Conservation (phyloP, 2,113 vertebrate species). For the Podocnemis expansa region DNA sequence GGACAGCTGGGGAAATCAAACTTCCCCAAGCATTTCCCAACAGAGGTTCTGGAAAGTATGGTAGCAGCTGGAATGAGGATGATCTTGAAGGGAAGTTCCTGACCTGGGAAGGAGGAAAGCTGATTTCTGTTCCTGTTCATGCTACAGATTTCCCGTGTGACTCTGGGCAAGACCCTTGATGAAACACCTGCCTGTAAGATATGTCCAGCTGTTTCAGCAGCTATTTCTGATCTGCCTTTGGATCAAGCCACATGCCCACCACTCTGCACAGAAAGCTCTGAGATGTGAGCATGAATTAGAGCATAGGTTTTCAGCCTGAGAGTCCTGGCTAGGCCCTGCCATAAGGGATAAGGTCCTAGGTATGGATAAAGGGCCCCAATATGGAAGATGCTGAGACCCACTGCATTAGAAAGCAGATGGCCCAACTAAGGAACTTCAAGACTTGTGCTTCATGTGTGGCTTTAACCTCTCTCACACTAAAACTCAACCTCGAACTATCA, state of each 20-base stretch:
- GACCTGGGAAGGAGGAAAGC: neutral
- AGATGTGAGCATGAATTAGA: neutral
- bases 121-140: neutral
- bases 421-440: neutral
- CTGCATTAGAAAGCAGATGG: neutral
- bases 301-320: neutral
- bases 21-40: neutral
- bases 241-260: neutral
- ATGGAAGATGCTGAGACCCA: neutral
- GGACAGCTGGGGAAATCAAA: neutral
- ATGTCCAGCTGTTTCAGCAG: neutral
- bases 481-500: neutral
- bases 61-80: neutral
- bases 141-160: neutral
- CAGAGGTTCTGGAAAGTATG: neutral
- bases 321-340: neutral
- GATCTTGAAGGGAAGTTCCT: neutral
- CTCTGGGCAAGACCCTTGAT: neutral
- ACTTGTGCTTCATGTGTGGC: neutral
- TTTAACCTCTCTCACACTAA: neutral
- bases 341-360: neutral
- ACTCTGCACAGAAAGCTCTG: neutral
- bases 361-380: neutral
- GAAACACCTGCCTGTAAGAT: neutral
- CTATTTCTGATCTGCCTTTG: neutral